Percentiles rank a stretch among this genome's conserved stretches.
phyloP scores from a whole-genome alignment of 2,888 invertebrate genomes.

The Acleris cristana region DNA sequence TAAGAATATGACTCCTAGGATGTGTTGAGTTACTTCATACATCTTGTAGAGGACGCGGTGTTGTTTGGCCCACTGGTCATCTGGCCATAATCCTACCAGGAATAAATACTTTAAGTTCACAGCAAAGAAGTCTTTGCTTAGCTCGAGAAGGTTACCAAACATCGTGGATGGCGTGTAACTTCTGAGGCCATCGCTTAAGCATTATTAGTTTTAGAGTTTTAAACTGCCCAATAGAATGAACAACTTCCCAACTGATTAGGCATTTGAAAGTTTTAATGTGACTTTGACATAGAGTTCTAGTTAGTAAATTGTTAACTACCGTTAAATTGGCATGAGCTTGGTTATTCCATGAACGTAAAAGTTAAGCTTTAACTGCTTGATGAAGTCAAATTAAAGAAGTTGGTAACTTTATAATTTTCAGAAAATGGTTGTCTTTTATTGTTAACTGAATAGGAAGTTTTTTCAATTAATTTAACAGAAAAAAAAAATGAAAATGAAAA shows the following conservation, averaged over 20 bases:
- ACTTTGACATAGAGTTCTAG: constrained; percentile 12
- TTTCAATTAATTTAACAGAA: constrained; percentile 18
- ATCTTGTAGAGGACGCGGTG: constrained; percentile 53
- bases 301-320: no score
- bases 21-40: constrained; percentile 53
- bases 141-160: constrained; percentile 32
- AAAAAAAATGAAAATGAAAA: constrained; percentile 27
- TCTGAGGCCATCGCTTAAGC: not conserved
- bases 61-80: constrained; percentile 47
- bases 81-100: constrained; percentile 66
- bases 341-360: no score
- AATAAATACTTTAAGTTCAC: constrained; percentile 66
- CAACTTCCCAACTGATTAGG: not conserved
- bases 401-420: no score
- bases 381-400: no score
- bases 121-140: constrained; percentile 55
- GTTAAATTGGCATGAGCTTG: not conserved
- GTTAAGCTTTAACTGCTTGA: no score
- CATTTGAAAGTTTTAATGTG: constrained; percentile 31
- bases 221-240: not conserved
- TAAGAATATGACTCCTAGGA: constrained; percentile 52
- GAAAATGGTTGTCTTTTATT: not conserved
- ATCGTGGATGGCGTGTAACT: constrained; percentile 38
- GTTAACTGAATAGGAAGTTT: not conserved
- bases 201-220: not conserved